phyloP scores from a whole-genome alignment of 2,888 invertebrate genomes.

The Hartigia nigra region DNA sequence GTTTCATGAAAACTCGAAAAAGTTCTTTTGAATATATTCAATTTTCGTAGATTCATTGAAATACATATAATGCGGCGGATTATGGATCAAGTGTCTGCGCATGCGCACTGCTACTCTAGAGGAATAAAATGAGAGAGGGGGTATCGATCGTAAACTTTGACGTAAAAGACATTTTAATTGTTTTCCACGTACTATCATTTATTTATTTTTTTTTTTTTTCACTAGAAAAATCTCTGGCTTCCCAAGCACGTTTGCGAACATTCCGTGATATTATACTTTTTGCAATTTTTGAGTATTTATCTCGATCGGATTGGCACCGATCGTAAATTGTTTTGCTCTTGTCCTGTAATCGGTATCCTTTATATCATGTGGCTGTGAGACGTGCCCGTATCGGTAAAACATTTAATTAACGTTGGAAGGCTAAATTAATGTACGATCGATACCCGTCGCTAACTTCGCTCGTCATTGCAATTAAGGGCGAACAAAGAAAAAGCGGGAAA shows the following conservation, averaged over 20 bases:
- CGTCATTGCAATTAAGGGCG: background rate
- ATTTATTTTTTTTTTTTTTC: background rate
- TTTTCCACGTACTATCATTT: background rate
- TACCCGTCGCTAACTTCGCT: background rate
- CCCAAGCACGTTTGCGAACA: background rate
- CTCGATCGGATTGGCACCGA: background rate
- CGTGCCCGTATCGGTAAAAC: background rate
- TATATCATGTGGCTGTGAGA: background rate
- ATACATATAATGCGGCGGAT: background rate
- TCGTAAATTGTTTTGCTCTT: background rate
- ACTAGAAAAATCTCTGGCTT: background rate
- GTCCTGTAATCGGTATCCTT: background rate
- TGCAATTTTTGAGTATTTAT: background rate
- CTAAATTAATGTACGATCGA: background rate
- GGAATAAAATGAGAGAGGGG: background rate
- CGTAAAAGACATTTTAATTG: background rate
- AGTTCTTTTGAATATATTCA: background rate
- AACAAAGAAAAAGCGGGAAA: background rate
- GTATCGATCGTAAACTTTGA: background rate
- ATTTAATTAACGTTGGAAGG: background rate
- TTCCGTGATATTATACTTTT: background rate
- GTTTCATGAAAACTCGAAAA: background rate
- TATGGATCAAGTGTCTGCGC: background rate
- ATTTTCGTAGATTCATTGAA: background rate
- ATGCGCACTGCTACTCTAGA: background rate